Evolutionary conservation across 2,113 vertebrate species (phyloP).

Genomic region (Morone saxatilis): DNA sequence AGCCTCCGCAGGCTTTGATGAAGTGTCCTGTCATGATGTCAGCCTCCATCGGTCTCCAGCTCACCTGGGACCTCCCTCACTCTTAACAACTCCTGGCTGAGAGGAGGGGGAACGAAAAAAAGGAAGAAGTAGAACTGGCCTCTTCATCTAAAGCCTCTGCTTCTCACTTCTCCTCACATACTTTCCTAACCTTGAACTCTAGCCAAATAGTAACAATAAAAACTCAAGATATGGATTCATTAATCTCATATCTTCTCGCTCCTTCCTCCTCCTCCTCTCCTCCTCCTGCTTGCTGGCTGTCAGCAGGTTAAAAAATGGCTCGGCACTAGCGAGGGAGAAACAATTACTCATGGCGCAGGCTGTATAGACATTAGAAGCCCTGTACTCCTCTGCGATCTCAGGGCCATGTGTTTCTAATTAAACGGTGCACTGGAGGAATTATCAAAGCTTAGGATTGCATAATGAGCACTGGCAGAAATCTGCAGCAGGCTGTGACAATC

Average conservation of each 20-base stretch:
- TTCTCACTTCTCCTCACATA: not conserved
- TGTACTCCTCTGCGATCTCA: conserved; percentile 68
- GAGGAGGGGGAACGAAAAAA: conserved; percentile 15
- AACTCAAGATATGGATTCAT: conserved; percentile 32
- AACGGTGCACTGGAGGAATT: conserved; percentile 74
- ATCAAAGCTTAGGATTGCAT: conserved; percentile 78
- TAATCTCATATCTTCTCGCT: conserved; percentile 25
- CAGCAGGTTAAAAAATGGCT: conserved; percentile 81
- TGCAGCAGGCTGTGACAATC: conserved; percentile 64
- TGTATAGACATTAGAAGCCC: conserved; percentile 72
- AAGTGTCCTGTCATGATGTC: conserved; percentile 83
- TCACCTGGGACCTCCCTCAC: conserved; percentile 77
- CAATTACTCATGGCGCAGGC: conserved; percentile 79
- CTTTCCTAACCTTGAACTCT: conserved; percentile 12
- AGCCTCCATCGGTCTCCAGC: conserved; percentile 67
- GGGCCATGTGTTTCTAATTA: conserved; percentile 81
- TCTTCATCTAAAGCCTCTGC: conserved; percentile 28
- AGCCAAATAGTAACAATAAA: conserved; percentile 37
- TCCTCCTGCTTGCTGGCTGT: conserved; percentile 69
- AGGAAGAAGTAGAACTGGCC: conserved; percentile 6
- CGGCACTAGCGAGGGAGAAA: conserved; percentile 71
- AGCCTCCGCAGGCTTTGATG: conserved; percentile 75
- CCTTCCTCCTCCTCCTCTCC: conserved; percentile 45
- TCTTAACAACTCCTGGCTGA: conserved; percentile 61
- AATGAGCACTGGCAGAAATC: conserved; percentile 71